A percentile compares a stretch with the other conserved stretches of the same genome.
These are phyloP conservation scores for Cosmorhoe ocellata DNA, from an alignment of 2,888 invertebrate species.

Conservation along the genomic window DNA sequence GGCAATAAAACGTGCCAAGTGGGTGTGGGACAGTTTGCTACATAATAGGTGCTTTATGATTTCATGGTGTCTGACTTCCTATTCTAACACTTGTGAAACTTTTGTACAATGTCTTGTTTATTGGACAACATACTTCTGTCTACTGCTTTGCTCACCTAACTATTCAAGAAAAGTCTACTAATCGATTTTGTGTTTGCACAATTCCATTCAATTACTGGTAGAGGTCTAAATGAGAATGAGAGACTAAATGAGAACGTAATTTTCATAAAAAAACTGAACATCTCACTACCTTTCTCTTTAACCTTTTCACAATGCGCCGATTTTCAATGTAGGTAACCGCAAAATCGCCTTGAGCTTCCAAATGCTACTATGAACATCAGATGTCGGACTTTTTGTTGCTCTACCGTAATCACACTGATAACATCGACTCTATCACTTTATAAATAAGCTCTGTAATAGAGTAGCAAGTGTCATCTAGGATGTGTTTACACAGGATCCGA, in stretches of 20 bases:
- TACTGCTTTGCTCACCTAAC: too few relatives aligned
- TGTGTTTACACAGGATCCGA: slow-evolving; percentile 77
- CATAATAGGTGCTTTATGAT: slow-evolving; percentile 15
- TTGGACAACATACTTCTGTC: not conserved
- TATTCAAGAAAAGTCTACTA: too few relatives aligned
- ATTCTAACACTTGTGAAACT: not conserved
- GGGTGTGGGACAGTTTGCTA: slow-evolving; percentile 5
- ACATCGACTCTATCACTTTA: slow-evolving; percentile 41
- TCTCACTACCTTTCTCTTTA: slow-evolving; percentile 42
- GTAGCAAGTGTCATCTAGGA: slow-evolving; percentile 65
- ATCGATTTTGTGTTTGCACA: too few relatives aligned
- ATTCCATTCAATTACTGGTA: too few relatives aligned
- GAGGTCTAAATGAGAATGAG: too few relatives aligned
- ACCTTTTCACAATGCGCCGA: slow-evolving; percentile 29
- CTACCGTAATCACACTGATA: slow-evolving; percentile 38
- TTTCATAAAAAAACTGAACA: not conserved
- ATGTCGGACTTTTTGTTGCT: slow-evolving; percentile 68
- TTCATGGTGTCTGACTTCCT: slow-evolving; percentile 5
- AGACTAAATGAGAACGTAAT: too few relatives aligned
- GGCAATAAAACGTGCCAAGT: slow-evolving; percentile 17
- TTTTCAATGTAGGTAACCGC: slow-evolving; percentile 61
- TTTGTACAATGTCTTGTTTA: slow-evolving; percentile 5
- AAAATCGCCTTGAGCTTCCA: slow-evolving; percentile 72
- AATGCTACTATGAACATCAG: slow-evolving; percentile 76
- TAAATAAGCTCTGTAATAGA: slow-evolving; percentile 44